Conservation (phyloP, 1,140 invertebrate genomes). For the Drosophila ambigua region DNA sequence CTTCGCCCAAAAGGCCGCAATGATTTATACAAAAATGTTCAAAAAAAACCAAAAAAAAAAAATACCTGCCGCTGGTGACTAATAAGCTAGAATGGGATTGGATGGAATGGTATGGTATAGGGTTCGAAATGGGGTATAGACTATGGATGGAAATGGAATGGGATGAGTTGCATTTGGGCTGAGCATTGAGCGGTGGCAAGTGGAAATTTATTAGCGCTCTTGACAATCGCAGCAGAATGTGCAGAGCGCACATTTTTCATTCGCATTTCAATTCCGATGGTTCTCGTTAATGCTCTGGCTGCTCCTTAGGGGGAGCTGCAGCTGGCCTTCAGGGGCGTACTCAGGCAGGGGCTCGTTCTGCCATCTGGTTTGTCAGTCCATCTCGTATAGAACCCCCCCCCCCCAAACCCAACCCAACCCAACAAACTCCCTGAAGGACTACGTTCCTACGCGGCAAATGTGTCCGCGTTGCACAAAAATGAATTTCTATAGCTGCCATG, state of each 20-base stretch:
- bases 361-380: too few relatives aligned
- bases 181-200: conserved; percentile 21
- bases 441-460: conserved; percentile 21
- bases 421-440: too few relatives aligned
- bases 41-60: conserved; percentile 45
- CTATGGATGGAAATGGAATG: not conserved
- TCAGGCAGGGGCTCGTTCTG: not conserved
- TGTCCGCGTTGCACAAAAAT: conserved; percentile 48
- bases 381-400: not conserved
- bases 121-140: not conserved
- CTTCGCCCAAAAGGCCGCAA: conserved; percentile 1
- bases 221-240: conserved; percentile 70
- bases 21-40: conserved; percentile 34
- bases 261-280: conserved; percentile 57
- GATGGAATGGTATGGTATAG: not conserved
- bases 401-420: not conserved
- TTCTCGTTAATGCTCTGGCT: conserved; percentile 33
- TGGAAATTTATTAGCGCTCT: conserved; percentile 77
- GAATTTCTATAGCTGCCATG: conserved; percentile 24
- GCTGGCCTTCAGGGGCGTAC: conserved; percentile 1
- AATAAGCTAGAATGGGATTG: conserved; percentile 28
- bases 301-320: not conserved
- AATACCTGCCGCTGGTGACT: conserved; percentile 41
- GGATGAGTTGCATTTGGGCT: conserved; percentile 17
- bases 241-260: conserved; percentile 79